These are phyloP conservation scores for Diloba caeruleocephala DNA, from an alignment of 2,888 invertebrate species.

Conservation along the genomic window DNA sequence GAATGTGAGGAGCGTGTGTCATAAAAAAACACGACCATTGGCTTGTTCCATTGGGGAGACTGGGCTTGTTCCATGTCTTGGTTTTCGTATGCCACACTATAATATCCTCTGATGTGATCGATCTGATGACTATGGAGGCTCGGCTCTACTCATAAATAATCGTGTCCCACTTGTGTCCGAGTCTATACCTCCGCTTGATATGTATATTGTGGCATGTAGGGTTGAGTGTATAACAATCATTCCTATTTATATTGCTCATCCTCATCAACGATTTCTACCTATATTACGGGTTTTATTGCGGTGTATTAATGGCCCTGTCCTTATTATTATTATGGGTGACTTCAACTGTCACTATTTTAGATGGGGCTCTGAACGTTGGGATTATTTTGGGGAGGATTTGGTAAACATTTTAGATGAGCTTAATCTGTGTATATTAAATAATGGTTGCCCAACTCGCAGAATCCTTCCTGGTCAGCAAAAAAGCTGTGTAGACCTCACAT, in stretches of 20 bases:
- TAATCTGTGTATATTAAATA: neutral
- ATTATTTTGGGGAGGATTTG: neutral
- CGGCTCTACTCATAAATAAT: neutral
- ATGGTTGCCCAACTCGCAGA: neutral
- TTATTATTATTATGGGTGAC: neutral
- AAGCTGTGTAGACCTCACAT: neutral
- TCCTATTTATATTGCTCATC: neutral
- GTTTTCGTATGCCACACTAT: neutral
- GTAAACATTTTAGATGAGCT: neutral
- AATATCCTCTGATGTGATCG: neutral
- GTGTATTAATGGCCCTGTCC: neutral
- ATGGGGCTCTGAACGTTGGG: neutral
- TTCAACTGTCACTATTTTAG: neutral
- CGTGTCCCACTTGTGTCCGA: neutral
- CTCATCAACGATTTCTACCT: neutral
- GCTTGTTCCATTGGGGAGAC: neutral
- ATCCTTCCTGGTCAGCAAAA: neutral
- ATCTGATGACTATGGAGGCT: neutral
- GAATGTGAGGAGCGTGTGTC: constrained; percentile 8
- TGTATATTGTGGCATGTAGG: neutral
- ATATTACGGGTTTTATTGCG: neutral
- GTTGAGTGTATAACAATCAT: neutral
- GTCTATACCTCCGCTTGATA: neutral
- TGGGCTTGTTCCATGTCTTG: neutral
- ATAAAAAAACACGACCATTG: constrained; percentile 1